Base-by-base conservation (phyloP, 2,888 invertebrate genomes). In the Catocala sponsa region DNA sequence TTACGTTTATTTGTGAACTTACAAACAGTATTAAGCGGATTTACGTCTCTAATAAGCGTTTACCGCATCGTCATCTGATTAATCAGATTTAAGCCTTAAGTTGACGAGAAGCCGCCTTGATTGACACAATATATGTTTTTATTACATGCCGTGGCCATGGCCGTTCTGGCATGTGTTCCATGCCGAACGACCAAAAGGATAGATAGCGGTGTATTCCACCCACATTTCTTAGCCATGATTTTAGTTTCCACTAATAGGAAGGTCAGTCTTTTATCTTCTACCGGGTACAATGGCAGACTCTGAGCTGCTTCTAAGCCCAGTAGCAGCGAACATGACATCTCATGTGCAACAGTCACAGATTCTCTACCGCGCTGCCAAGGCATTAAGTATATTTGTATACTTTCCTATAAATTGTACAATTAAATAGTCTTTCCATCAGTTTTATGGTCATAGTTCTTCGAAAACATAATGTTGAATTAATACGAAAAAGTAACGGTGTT, bases 401-500 rank as follows among this genome's bases (percentile, higher is more conserved):
- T 59, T 44, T 55, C 59, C 57, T 38, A 6, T 0, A 13, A 55
- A 48, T 33, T 59, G 42, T 55, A 15, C 10, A 53, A 50, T 64
- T 68, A 65, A 65, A 59, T 60, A 50, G 51, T 63, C 41, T 54
- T 56, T 2, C 32, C 9, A 60, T 50, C 49, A 63, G 49, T 59
- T 49, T 48, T 49, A 10, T 25, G 11, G 51, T 44, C 6, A 41
- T 12, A 59, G 57, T 55, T 53, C 42, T 12, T 13, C 49, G 32
- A 53, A 6, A 4, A 4, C 47, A 44, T 55, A 59, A 68, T 57
- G 48, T 46, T 38, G 13, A 59, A 54, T 61, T 55, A 43, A 63
- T 65, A 52, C 38, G 41, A 58, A 65, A 63, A 65, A 63, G 46
- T 55, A 61, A 76, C 74, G 48, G 68, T 63, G 48, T 43, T 47